phyloP scores from a whole-genome alignment of 2,113 vertebrate genomes.

The Dasyornis broadbenti region DNA sequence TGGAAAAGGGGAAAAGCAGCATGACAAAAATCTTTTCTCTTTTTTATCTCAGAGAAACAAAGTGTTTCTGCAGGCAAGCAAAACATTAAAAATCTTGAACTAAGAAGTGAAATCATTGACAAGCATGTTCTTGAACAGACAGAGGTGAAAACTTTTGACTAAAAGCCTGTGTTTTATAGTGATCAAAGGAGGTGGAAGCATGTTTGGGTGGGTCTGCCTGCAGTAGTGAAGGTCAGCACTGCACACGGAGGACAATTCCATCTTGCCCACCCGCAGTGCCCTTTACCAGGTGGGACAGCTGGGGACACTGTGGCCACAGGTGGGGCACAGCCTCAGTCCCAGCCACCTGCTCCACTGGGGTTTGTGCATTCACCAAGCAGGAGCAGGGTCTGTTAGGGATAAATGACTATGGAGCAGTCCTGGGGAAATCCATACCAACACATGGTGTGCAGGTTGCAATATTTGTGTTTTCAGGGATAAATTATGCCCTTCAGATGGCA shows the following conservation, averaged over 20 bases:
- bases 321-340: background rate
- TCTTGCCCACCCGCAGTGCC: rapidly evolving
- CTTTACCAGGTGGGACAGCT: background rate
- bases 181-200: background rate
- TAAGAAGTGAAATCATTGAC: background rate
- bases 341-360: background rate
- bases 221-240: background rate
- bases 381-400: background rate
- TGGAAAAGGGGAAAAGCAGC: background rate
- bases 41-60: background rate
- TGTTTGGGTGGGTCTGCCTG: background rate
- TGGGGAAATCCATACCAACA: background rate
- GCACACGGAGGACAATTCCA: background rate
- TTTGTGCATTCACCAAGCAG: background rate
- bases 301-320: background rate
- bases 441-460: background rate
- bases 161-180: background rate
- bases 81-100: background rate
- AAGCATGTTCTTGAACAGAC: background rate
- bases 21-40: background rate
- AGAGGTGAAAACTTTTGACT: background rate
- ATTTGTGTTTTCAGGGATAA: background rate
- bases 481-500: background rate
- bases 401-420: rapidly evolving
- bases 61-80: background rate